Conservation (phyloP, 2,797 vertebrate genomes). For the Tokudaia tokunoshimensis region DNA sequence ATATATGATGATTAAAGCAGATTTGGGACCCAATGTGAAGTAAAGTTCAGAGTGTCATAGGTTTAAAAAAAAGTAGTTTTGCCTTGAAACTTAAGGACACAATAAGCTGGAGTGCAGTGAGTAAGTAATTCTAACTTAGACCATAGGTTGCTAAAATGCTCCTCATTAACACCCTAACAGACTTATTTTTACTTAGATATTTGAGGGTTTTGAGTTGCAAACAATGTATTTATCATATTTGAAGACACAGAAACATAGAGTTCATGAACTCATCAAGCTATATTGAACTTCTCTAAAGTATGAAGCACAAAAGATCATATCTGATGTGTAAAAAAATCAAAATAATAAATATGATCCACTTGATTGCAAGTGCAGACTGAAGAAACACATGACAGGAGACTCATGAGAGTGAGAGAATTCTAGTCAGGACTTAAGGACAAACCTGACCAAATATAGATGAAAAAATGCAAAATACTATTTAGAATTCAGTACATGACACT, state of each 20-base stretch:
- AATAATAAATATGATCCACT: neutral
- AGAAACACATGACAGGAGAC: neutral
- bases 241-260: neutral
- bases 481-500: neutral
- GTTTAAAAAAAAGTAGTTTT: neutral
- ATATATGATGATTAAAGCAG: neutral
- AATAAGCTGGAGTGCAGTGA: neutral
- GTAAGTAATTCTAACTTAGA: neutral
- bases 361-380: no score
- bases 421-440: neutral
- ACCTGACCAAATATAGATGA: neutral
- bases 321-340: neutral
- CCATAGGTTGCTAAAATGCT: rapidly evolving
- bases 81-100: neutral
- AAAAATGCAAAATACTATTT: neutral
- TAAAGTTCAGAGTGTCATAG: neutral
- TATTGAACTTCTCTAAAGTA: neutral
- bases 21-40: neutral
- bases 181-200: neutral
- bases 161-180: neutral
- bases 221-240: neutral
- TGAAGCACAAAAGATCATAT: neutral
- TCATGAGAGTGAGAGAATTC: neutral
- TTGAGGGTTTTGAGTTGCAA: neutral
- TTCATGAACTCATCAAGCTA: neutral